Evolutionary conservation across 2,113 vertebrate genomes (phyloP).

Genomic region (Atrichornis clamosus): DNA sequence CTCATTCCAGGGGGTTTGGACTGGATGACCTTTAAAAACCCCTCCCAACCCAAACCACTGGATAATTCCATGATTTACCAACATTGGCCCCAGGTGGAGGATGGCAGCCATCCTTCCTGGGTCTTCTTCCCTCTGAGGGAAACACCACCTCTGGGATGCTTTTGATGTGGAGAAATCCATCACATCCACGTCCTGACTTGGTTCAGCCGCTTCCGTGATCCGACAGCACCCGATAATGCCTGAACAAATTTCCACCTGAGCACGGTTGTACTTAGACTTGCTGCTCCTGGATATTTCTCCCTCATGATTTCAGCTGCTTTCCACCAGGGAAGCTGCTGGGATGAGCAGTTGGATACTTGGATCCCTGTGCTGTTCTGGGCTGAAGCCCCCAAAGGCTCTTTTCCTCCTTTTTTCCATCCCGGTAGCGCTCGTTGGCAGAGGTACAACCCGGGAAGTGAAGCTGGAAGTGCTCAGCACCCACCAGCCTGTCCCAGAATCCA

Average conservation of each 20-base stretch:
- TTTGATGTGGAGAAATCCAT: not conserved
- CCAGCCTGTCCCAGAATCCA: not conserved
- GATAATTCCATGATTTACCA: too few relatives aligned
- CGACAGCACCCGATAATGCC: fast-evolving
- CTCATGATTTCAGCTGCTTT: not conserved
- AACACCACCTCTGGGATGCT: fast-evolving
- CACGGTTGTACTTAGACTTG: not conserved
- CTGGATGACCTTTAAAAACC: not conserved
- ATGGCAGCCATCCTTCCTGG: not conserved
- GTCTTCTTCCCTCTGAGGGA: not conserved
- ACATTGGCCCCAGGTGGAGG: too few relatives aligned
- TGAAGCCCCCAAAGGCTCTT: not conserved
- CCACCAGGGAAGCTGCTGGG: not conserved
- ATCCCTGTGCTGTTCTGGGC: not conserved
- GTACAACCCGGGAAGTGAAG: not conserved
- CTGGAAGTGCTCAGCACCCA: fast-evolving
- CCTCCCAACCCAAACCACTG: not conserved
- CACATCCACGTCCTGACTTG: not conserved
- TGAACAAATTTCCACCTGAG: not conserved
- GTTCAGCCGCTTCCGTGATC: not conserved
- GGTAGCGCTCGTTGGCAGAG: fast-evolving
- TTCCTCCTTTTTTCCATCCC: not conserved
- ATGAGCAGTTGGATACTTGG: not conserved
- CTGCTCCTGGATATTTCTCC: not conserved
- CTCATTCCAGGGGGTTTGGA: not conserved